These are phyloP conservation scores for Habroteleia sp. DNA, from an alignment of 2,888 invertebrate genomes.

Conservation along the genomic window DNA sequence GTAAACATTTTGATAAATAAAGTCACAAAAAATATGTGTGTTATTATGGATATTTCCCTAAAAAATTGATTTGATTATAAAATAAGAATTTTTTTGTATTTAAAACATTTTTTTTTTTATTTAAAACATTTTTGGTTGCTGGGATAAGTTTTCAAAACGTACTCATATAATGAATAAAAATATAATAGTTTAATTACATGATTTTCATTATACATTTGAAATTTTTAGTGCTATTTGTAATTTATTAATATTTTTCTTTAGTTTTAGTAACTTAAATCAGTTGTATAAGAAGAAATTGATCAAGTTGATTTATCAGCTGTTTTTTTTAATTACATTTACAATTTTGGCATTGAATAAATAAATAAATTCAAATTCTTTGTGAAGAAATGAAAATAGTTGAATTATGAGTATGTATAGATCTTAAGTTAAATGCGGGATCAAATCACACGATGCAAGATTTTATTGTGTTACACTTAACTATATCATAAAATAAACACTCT, in stretches of 20 bases:
- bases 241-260: no score
- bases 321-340: constrained; percentile 2
- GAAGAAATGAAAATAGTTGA: constrained; percentile 22
- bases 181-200: no score
- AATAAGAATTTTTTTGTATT: constrained; percentile 6
- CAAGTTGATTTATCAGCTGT: no score
- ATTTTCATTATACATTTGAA: no score
- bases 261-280: no score
- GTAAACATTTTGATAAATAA: constrained; percentile 77
- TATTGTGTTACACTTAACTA: constrained; percentile 28
- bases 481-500: constrained; percentile 26
- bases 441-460: constrained; percentile 21
- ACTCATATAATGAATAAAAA: no score
- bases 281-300: no score
- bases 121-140: constrained; percentile 35
- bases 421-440: constrained; percentile 14
- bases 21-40: constrained; percentile 44
- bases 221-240: no score
- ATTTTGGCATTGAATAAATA: no score
- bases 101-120: no score
- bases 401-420: constrained; percentile 10
- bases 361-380: constrained; percentile 1
- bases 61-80: constrained; percentile 11
- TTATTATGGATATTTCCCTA: constrained; percentile 35
- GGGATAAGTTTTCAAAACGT: no score